These are phyloP conservation scores for Ophthalmolycus amberensis DNA, from an alignment of 2,113 vertebrate genomes.

Conservation along the genomic window DNA sequence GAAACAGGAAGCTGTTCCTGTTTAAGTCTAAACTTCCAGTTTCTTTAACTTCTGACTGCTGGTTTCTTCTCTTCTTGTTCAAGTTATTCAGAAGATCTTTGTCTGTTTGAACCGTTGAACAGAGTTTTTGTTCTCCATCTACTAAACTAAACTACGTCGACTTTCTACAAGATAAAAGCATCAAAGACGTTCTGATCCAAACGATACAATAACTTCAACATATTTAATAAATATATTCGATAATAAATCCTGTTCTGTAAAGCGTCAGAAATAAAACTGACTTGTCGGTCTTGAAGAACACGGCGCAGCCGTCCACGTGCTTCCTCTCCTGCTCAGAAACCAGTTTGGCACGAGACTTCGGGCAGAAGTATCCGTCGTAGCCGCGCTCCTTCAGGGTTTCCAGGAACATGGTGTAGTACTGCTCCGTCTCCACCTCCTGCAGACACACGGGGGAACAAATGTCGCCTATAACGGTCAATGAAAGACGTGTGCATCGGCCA, in stretches of 20 bases:
- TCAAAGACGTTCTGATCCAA: neutral
- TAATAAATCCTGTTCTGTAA: neutral
- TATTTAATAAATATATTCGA: no score
- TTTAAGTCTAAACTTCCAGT: neutral
- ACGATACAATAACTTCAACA: neutral
- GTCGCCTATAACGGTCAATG: neutral
- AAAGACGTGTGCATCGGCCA: no score
- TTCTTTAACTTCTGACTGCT: neutral
- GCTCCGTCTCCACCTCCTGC: conserved; percentile 99
- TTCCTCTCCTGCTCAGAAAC: conserved; percentile 98
- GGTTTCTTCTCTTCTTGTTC: neutral
- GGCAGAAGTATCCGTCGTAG: conserved; percentile 98
- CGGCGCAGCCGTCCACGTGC: conserved; percentile 97
- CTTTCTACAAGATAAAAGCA: no score
- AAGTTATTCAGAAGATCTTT: no score
- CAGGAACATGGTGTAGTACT: conserved; percentile 97
- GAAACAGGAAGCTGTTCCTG: neutral
- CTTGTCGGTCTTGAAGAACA: conserved; percentile 99
- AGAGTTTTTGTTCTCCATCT: no score
- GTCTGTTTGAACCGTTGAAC: neutral
- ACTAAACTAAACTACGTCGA: no score
- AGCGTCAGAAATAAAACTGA: conserved; percentile 69
- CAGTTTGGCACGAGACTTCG: conserved; percentile 99
- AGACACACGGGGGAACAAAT: conserved; percentile 23
- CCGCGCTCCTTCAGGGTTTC: conserved; percentile 95